Evolutionary conservation across 2,797 vertebrate species (phyloP).

Genomic region (Lerista edwardsae): DNA sequence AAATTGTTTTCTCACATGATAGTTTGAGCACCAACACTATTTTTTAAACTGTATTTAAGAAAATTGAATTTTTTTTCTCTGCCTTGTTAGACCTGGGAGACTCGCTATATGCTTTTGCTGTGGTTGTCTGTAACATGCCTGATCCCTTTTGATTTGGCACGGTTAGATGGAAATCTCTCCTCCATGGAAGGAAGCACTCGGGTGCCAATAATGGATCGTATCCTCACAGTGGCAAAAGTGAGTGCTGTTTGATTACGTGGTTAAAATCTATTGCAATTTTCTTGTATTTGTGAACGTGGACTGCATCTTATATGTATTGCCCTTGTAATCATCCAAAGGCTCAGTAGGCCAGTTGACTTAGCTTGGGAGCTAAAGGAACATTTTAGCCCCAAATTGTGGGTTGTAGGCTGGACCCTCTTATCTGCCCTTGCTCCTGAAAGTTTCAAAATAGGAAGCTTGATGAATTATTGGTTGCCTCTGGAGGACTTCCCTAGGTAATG

Average conservation of each 20-base stretch:
- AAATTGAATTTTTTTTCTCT: fast-evolving
- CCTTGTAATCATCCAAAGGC: neutral
- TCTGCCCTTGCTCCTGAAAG: too few species aligned
- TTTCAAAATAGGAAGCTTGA: too few species aligned
- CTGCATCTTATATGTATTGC: neutral
- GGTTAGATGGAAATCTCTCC: constrained; percentile 85
- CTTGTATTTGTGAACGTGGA: neutral
- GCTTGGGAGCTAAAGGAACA: too few species aligned
- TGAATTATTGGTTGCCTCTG: too few species aligned
- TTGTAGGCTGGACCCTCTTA: too few species aligned
- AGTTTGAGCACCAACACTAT: neutral
- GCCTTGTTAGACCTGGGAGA: constrained; percentile 89
- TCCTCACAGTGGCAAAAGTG: constrained; percentile 89
- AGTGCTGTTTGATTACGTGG: neutral
- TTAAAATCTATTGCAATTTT: neutral
- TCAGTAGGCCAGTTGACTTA: neutral
- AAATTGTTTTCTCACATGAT: neutral
- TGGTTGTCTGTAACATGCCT: constrained; percentile 96
- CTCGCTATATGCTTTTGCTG: constrained; percentile 92
- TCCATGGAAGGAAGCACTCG: constrained; percentile 69
- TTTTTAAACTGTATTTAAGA: neutral
- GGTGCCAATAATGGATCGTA: constrained; percentile 87
- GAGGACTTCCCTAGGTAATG: too few species aligned
- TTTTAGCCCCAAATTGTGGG: too few species aligned
- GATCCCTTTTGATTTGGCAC: constrained; percentile 94